These are phyloP conservation scores for Lithobates sylvaticus DNA, from an alignment of 2,797 vertebrate species.

Conservation along the genomic window DNA sequence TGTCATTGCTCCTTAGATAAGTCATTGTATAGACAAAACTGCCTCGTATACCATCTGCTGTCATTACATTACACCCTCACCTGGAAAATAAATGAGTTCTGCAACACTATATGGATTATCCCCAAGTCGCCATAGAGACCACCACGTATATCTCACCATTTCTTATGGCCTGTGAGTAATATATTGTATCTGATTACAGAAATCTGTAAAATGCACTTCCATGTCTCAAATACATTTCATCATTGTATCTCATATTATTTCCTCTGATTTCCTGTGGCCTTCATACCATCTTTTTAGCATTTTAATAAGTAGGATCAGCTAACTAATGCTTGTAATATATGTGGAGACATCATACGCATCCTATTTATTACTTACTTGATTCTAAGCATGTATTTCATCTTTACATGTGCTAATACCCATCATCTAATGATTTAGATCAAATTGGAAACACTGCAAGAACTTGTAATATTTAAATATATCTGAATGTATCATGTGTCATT, in stretches of 20 bases:
- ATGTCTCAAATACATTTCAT: background rate
- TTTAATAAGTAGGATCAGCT: constrained; percentile 13
- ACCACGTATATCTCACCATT: background rate
- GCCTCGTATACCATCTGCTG: too few relatives aligned
- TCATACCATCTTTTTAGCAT: constrained; percentile 24
- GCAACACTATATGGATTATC: background rate
- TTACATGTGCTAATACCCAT: constrained; percentile 24
- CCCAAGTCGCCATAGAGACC: background rate
- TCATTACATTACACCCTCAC: background rate
- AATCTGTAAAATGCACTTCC: background rate
- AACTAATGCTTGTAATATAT: constrained; percentile 16
- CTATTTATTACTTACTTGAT: background rate
- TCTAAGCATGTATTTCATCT: constrained; percentile 27
- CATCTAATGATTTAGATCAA: constrained; percentile 27
- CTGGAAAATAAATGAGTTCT: background rate
- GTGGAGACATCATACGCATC: background rate
- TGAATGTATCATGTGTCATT: constrained; percentile 40
- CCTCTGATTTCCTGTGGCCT: background rate
- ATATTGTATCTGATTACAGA: background rate
- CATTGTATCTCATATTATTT: background rate
- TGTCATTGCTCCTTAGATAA: too few relatives aligned
- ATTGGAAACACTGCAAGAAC: constrained; percentile 2
- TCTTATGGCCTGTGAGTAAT: background rate
- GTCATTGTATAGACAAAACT: too few relatives aligned
- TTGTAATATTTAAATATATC: constrained; percentile 16